Percentiles rank a stretch among this genome's conserved stretches.
phyloP scores from a whole-genome alignment of 1,140 invertebrate species.

The Oncopeltus fasciatus region DNA sequence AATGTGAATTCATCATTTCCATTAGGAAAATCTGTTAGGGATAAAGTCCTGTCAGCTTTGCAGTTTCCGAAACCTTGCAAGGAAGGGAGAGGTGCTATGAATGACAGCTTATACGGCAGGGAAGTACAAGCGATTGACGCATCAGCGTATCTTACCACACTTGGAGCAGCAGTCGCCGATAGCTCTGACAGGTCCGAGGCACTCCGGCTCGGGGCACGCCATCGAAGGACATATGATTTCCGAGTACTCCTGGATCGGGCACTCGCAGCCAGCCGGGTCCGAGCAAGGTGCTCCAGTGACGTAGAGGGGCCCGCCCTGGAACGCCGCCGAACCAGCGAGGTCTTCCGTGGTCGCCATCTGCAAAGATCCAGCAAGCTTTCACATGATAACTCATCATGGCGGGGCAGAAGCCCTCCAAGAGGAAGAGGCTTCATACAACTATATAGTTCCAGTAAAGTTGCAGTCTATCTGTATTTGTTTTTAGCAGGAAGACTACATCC shows the following conservation, averaged over 20 bases:
- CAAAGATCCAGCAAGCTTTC: background rate
- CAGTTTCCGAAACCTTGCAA: too few relatives aligned
- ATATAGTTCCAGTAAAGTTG: background rate
- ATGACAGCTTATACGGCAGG: too few relatives aligned
- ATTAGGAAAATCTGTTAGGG: too few relatives aligned
- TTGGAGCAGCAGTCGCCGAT: conserved; percentile 12
- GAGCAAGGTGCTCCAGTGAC: background rate
- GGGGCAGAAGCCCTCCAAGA: background rate
- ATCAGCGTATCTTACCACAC: conserved; percentile 15
- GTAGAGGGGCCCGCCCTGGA: background rate
- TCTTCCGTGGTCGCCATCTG: background rate
- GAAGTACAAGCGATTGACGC: too few relatives aligned
- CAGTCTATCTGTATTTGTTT: background rate
- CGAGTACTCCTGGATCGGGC: background rate
- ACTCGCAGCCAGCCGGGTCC: background rate
- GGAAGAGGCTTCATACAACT: background rate
- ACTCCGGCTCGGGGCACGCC: conserved; percentile 7
- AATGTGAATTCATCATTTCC: too few relatives aligned
- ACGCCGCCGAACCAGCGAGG: too few relatives aligned
- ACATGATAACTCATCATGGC: background rate
- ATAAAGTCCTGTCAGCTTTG: too few relatives aligned
- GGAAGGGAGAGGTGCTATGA: too few relatives aligned
- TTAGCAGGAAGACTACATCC: background rate
- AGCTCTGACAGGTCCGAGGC: conserved; percentile 8
- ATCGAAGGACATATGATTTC: background rate